phyloP scores from a whole-genome alignment of 2,888 invertebrate species.

The Drosophila mettleri region DNA sequence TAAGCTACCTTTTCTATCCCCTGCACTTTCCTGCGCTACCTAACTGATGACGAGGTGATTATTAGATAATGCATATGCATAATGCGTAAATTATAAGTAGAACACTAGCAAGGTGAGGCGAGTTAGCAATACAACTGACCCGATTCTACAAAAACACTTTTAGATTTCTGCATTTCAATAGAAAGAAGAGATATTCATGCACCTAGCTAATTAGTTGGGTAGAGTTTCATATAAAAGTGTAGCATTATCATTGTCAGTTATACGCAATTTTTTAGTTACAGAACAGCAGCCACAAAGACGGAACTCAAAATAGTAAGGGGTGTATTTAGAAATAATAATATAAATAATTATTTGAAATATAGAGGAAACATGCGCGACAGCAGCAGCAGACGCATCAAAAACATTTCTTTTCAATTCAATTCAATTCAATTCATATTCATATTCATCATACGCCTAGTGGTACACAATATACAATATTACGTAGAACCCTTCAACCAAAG shows the following conservation, averaged over 20 bases:
- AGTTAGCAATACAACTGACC: slow-evolving; percentile 62
- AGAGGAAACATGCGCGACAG: slow-evolving; percentile 73
- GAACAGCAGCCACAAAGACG: slow-evolving; percentile 57
- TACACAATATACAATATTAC: slow-evolving; percentile 72
- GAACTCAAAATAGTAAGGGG: slow-evolving; percentile 27
- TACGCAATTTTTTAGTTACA: slow-evolving; percentile 49
- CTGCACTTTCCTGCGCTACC: not conserved
- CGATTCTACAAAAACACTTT: slow-evolving; percentile 58
- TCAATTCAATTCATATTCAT: slow-evolving; percentile 29
- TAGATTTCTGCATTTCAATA: slow-evolving; percentile 40
- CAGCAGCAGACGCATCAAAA: slow-evolving; percentile 59
- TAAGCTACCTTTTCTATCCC: slow-evolving; percentile 4
- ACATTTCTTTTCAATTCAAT: slow-evolving; percentile 11
- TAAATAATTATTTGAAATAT: slow-evolving; percentile 15
- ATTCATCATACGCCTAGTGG: slow-evolving; percentile 75
- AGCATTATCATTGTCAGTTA: slow-evolving; percentile 46
- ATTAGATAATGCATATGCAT: slow-evolving; percentile 59
- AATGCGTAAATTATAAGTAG: slow-evolving; percentile 46
- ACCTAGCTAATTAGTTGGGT: slow-evolving; percentile 74
- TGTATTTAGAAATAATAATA: slow-evolving; percentile 35
- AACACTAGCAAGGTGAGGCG: slow-evolving; percentile 64
- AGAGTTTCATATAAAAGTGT: slow-evolving; percentile 43
- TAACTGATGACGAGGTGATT: slow-evolving; percentile 56
- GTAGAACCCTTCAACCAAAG: slow-evolving; percentile 42
- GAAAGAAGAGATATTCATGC: slow-evolving; percentile 77